Percentiles rank a stretch among this genome's conserved stretches.
phyloP scores from a whole-genome alignment of 2,797 vertebrate species.

The Ceyx erithaca region DNA sequence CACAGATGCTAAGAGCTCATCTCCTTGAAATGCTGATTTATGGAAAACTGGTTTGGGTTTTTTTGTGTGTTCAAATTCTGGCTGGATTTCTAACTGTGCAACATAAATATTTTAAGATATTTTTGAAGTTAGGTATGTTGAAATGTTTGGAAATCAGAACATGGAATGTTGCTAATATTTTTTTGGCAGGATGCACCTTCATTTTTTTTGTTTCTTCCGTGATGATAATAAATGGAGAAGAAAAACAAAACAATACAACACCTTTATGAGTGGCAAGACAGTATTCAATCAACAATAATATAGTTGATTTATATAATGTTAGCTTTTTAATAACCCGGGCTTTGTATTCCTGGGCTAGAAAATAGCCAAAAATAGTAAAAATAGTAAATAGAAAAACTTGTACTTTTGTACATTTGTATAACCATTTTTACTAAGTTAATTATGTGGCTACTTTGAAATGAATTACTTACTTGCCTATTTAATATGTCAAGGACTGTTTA shows the following conservation, averaged over 20 bases:
- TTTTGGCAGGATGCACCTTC: constrained; percentile 60
- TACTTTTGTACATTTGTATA: too few relatives aligned
- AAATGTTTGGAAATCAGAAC: constrained; percentile 45
- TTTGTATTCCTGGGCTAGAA: constrained; percentile 58
- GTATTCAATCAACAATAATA: constrained; percentile 54
- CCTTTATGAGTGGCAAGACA: constrained; percentile 48
- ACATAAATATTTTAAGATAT: constrained; percentile 29
- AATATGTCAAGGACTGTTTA: constrained; percentile 19
- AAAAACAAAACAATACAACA: not conserved
- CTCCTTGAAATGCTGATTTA: constrained; percentile 5
- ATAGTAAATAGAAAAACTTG: too few relatives aligned
- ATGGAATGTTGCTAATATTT: constrained; percentile 23
- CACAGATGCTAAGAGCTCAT: not conserved
- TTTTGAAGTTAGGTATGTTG: constrained; percentile 36
- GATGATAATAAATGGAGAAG: constrained; percentile 39
- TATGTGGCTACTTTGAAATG: constrained; percentile 34
- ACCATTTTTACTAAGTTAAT: constrained; percentile 35
- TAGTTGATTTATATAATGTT: constrained; percentile 71
- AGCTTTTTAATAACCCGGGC: constrained; percentile 55
- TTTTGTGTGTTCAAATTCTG: constrained; percentile 62
- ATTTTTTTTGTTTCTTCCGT: constrained; percentile 40
- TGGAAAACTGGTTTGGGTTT: not conserved
- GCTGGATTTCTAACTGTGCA: constrained; percentile 55
- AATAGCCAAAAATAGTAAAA: constrained; percentile 25
- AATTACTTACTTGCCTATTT: not conserved